phyloP scores from a whole-genome alignment of 35 echinoderm and acorn worm species.

The Ophioderma brevispina region DNA sequence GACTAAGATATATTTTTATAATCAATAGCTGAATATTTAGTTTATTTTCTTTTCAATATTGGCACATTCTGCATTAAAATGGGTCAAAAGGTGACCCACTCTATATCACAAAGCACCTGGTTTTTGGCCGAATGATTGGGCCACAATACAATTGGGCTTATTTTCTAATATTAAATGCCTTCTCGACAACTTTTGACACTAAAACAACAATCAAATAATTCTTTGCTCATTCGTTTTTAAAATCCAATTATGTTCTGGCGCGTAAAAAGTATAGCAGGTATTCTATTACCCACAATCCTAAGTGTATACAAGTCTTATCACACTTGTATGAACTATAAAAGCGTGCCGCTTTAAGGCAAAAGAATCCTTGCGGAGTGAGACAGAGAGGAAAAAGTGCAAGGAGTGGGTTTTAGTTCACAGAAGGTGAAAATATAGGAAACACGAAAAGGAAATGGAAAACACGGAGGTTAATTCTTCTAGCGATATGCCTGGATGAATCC shows the following conservation, averaged over 20 bases:
- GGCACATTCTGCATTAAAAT: no score
- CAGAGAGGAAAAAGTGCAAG: not conserved
- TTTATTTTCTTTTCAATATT: no score
- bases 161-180: not conserved
- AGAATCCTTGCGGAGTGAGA: not conserved
- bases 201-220: slow-evolving; percentile 8
- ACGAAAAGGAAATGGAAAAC: not conserved
- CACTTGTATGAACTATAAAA: not conserved
- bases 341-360: not conserved
- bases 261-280: not conserved
- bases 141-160: not conserved
- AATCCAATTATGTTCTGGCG: not conserved
- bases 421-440: slow-evolving; percentile 7
- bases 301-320: not conserved
- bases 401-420: not conserved
- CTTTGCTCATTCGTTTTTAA: not conserved
- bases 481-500: not conserved
- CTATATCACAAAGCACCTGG: not conserved
- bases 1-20: no score
- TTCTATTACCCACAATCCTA: not conserved
- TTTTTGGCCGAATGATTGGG: not conserved
- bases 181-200: slow-evolving; percentile 3
- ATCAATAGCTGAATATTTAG: no score
- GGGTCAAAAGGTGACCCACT: not conserved
- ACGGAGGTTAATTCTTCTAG: not conserved